Evolutionary conservation across 2,113 vertebrate species (phyloP).

Genomic region (Cheirogaleus medius): DNA sequence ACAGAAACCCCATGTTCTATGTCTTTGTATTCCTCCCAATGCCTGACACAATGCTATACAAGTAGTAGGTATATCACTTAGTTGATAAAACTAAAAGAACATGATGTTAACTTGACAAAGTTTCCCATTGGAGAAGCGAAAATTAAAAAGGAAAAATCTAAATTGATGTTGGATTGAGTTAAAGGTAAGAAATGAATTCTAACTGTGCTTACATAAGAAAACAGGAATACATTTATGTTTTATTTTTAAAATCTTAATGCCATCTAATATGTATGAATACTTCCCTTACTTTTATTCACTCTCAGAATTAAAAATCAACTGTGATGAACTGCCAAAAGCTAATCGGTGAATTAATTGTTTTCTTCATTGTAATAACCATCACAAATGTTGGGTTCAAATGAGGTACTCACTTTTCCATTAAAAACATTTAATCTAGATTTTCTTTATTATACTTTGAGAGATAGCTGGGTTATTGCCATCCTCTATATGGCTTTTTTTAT

Average conservation of each 20-base stretch:
- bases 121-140: background rate
- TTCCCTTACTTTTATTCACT: background rate
- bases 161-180: background rate
- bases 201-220: background rate
- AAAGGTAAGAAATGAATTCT: background rate
- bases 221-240: background rate
- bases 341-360: slow-evolving; percentile 48
- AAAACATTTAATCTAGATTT: slow-evolving; percentile 21
- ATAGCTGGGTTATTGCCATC: background rate
- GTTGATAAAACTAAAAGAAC: background rate
- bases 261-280: background rate
- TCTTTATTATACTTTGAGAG: background rate
- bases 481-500: background rate
- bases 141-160: slow-evolving; percentile 47
- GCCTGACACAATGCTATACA: background rate
- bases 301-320: slow-evolving; percentile 22
- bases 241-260: slow-evolving; percentile 14
- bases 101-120: background rate
- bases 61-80: background rate
- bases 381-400: slow-evolving; percentile 47
- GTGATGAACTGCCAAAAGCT: slow-evolving; percentile 21
- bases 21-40: background rate
- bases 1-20: background rate
- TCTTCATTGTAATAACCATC: slow-evolving; percentile 22
- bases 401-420: slow-evolving; percentile 53